Conservation (phyloP, 2,888 invertebrate species). For the Aphelenchoides bicaudatus region DNA sequence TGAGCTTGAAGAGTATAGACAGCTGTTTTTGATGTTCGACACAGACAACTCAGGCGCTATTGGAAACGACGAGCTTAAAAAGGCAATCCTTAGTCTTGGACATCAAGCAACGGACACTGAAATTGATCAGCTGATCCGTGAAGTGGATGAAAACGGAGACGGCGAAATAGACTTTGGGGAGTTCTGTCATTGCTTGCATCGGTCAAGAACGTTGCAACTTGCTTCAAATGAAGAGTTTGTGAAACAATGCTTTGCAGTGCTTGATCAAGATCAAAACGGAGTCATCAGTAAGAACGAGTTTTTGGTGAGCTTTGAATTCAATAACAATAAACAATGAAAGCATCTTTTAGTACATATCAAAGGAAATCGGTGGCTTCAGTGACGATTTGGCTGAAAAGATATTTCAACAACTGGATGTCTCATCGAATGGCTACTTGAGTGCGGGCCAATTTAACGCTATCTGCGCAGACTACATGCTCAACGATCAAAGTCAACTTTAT, state of each 20-base stretch:
- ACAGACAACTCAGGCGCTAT: conserved; percentile 58
- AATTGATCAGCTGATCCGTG: conserved; percentile 51
- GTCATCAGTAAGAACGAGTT: conserved; percentile 68
- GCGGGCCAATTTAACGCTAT: conserved; percentile 53
- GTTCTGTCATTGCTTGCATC: conserved; percentile 57
- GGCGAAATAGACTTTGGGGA: conserved; percentile 59
- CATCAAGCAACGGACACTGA: conserved; percentile 48
- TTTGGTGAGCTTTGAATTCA: conserved; percentile 78
- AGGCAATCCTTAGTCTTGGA: conserved; percentile 55
- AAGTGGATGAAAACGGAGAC: conserved; percentile 55
- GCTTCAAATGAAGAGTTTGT: conserved; percentile 49
- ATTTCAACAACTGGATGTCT: conserved; percentile 54
- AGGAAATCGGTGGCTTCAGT: conserved; percentile 51
- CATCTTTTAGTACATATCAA: conserved; percentile 44
- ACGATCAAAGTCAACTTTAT: conserved; percentile 23
- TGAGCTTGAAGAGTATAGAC: conserved; percentile 53
- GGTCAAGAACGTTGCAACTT: conserved; percentile 42
- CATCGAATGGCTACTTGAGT: conserved; percentile 51
- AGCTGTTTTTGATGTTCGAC: conserved; percentile 57
- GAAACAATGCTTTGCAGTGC: conserved; percentile 49
- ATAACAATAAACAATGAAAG: neutral
- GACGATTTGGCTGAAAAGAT: conserved; percentile 52
- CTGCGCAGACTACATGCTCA: conserved; percentile 48
- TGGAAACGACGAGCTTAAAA: conserved; percentile 53
- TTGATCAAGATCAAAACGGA: conserved; percentile 51